Percentiles rank a stretch among this genome's conserved stretches.
Evolutionary conservation across 2,888 invertebrate species (phyloP).

Genomic region (Andrena bucephala): DNA sequence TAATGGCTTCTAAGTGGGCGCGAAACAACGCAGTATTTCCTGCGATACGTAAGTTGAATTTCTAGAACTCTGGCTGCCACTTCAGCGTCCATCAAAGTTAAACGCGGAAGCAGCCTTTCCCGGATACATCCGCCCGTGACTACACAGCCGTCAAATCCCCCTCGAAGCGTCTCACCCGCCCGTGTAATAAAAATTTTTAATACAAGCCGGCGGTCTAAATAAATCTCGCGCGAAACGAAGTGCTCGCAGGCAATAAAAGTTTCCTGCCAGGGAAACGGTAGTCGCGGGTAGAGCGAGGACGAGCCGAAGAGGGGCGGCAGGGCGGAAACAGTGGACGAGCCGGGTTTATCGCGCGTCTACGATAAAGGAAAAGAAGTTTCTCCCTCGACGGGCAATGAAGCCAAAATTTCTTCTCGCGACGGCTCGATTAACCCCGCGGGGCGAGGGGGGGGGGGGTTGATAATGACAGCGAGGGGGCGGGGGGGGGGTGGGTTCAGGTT

Average conservation of each 20-base stretch:
- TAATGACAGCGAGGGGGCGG: conserved; percentile 40
- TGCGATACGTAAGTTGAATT: too few relatives aligned
- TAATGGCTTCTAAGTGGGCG: too few relatives aligned
- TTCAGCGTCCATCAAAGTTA: too few relatives aligned
- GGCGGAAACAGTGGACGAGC: not conserved
- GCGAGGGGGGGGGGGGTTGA: conserved; percentile 28
- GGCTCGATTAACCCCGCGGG: conserved; percentile 50
- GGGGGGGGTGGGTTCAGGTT: conserved; percentile 49
- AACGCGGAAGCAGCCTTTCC: too few relatives aligned
- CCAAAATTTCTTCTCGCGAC: conserved; percentile 65
- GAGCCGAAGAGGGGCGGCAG: too few relatives aligned
- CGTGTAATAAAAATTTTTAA: not conserved
- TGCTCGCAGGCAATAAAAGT: not conserved
- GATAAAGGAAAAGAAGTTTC: conserved; percentile 40
- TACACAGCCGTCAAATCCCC: too few relatives aligned
- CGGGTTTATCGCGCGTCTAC: conserved; percentile 38
- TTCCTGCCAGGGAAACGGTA: not conserved
- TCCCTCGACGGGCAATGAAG: conserved; percentile 36
- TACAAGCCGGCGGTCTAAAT: not conserved
- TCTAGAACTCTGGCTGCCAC: too few relatives aligned
- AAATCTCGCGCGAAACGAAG: not conserved
- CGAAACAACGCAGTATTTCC: too few relatives aligned
- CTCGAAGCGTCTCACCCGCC: too few relatives aligned
- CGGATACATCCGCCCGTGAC: too few relatives aligned
- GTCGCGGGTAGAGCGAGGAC: not conserved